These are phyloP conservation scores for Tinea trinotella DNA, from an alignment of 2,888 invertebrate species.

Conservation along the genomic window DNA sequence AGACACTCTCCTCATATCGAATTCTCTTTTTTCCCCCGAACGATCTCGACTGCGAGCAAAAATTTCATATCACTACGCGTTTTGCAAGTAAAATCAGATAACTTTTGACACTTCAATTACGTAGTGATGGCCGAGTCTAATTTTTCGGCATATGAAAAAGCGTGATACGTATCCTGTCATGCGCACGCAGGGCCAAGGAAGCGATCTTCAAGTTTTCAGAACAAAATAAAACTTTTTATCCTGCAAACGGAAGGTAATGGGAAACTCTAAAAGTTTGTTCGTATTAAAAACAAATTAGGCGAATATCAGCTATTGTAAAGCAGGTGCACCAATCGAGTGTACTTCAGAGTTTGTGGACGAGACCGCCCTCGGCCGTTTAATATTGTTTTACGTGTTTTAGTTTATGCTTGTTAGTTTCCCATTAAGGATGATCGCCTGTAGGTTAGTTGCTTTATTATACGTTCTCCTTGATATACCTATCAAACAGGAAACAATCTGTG, in stretches of 20 bases:
- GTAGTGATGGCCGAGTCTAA: constrained; percentile 60
- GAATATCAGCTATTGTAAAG: constrained; percentile 33
- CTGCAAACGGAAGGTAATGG: constrained; percentile 40
- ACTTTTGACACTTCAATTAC: constrained; percentile 73
- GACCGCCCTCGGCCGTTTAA: constrained; percentile 30
- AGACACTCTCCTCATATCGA: constrained; percentile 62
- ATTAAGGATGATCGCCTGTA: constrained; percentile 41
- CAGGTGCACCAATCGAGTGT: constrained; percentile 40
- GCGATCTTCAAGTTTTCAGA: constrained; percentile 40
- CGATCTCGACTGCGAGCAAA: constrained; percentile 59
- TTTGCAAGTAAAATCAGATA: constrained; percentile 73
- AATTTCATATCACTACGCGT: constrained; percentile 66
- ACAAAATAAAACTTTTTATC: constrained; percentile 48
- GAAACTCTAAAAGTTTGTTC: constrained; percentile 53
- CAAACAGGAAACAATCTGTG: constrained; percentile 14
- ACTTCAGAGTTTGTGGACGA: constrained; percentile 20
- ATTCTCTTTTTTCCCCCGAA: constrained; percentile 63
- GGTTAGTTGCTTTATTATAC: constrained; percentile 42
- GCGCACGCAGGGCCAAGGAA: constrained; percentile 40
- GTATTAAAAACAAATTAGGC: constrained; percentile 48
- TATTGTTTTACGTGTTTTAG: constrained; percentile 51
- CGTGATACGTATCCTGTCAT: constrained; percentile 55
- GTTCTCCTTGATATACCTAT: constrained; percentile 30
- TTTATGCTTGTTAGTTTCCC: constrained; percentile 55
- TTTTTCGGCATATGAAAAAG: constrained; percentile 44